Percentiles rank a stretch among this genome's conserved stretches.
These are phyloP conservation scores for Arremon aurantiirostris DNA, from an alignment of 2,797 vertebrate species.

Conservation along the genomic window DNA sequence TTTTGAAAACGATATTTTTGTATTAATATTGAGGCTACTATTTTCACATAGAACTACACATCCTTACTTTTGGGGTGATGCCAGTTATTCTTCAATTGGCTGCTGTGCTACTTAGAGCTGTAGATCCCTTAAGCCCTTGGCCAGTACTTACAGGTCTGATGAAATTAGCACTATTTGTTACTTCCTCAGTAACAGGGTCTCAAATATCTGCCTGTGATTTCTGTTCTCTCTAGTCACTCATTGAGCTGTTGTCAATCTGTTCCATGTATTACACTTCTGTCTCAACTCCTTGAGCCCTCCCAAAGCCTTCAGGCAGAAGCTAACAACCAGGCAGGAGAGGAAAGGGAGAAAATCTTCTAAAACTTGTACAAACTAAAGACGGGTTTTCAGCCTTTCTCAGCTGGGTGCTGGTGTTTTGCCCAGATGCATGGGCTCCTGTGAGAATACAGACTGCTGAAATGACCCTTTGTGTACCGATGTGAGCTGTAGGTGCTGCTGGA, in stretches of 20 bases:
- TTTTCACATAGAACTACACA: neutral
- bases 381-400: neutral
- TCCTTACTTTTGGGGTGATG: neutral
- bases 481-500: neutral
- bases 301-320: neutral
- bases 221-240: neutral
- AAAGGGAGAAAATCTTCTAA: neutral
- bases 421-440: neutral
- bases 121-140: neutral
- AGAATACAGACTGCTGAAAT: neutral
- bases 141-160: neutral
- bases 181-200: neutral
- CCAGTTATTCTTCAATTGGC: neutral
- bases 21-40: neutral
- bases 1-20: neutral
- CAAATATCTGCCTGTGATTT: neutral
- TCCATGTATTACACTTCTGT: neutral
- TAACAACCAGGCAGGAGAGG: neutral
- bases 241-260: neutral
- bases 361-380: neutral
- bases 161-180: neutral
- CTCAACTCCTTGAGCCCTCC: neutral
- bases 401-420: neutral
- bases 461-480: rapidly evolving
- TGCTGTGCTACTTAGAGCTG: neutral